These are phyloP conservation scores for Strix occidentalis DNA, from an alignment of 2,797 vertebrate genomes.

Conservation along the genomic window DNA sequence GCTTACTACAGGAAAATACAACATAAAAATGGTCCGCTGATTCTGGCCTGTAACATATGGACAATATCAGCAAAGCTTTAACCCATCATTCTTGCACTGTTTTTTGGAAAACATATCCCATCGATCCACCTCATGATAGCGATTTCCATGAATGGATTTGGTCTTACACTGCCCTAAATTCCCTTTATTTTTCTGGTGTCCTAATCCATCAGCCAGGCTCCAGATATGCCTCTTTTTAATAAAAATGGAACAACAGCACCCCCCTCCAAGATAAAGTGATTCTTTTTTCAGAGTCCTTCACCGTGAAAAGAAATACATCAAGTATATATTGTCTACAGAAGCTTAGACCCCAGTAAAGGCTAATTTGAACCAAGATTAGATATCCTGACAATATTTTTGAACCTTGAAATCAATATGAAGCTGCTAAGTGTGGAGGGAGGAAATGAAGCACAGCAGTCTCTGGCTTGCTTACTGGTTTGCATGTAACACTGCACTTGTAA, in stretches of 20 bases:
- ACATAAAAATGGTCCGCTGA: neutral
- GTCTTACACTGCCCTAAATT: neutral
- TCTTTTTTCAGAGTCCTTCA: neutral
- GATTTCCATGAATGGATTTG: neutral
- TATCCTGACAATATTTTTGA: neutral
- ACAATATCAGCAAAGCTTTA: neutral
- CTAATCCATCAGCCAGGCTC: neutral
- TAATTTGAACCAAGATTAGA: neutral
- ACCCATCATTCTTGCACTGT: neutral
- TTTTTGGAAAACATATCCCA: neutral
- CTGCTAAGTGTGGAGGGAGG: neutral
- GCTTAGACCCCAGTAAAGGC: neutral
- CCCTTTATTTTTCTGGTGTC: neutral
- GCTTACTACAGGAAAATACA: neutral
- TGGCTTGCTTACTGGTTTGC: neutral
- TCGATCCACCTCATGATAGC: neutral
- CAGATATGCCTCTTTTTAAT: neutral
- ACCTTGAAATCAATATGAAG: neutral
- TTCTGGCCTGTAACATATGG: neutral
- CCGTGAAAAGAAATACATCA: neutral
- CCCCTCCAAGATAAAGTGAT: neutral
- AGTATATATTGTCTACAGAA: neutral
- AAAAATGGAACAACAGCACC: slow-evolving; percentile 6
- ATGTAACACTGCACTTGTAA: neutral
- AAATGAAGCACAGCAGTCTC: neutral